A percentile compares a stretch with the other conserved stretches of the same genome.
These are phyloP conservation scores for Galemys pyrenaicus DNA, from an alignment of 2,113 vertebrate genomes.

Conservation along the genomic window DNA sequence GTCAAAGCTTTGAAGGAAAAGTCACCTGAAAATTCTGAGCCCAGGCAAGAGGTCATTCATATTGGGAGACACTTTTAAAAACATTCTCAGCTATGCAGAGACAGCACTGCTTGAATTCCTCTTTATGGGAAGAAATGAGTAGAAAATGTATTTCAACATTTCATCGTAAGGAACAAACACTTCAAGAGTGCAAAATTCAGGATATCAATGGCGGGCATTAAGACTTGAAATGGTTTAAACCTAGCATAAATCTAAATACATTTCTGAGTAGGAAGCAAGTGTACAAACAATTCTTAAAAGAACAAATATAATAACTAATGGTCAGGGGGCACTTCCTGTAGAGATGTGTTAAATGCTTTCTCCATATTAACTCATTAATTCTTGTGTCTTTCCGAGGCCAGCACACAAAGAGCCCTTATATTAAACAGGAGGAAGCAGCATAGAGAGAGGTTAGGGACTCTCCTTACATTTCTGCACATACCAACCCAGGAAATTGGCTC, in stretches of 20 bases:
- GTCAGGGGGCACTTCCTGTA: background rate
- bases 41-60: background rate
- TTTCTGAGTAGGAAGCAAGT: background rate
- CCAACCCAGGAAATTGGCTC: background rate
- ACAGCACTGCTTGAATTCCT: background rate
- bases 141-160: background rate
- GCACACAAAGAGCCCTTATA: background rate
- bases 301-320: constrained; percentile 5
- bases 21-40: background rate
- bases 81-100: background rate
- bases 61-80: constrained; percentile 31
- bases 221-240: background rate
- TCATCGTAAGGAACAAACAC: background rate
- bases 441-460: background rate
- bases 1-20: constrained; percentile 4
- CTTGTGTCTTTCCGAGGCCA: background rate
- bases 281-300: background rate
- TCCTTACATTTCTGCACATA: background rate
- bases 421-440: background rate
- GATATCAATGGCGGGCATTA: background rate
- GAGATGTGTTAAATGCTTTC: background rate
- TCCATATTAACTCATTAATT: background rate
- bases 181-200: constrained; percentile 24
- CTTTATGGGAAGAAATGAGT: background rate
- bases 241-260: background rate